Conservation (phyloP, 2,113 vertebrate species). For the Lota lota region DNA sequence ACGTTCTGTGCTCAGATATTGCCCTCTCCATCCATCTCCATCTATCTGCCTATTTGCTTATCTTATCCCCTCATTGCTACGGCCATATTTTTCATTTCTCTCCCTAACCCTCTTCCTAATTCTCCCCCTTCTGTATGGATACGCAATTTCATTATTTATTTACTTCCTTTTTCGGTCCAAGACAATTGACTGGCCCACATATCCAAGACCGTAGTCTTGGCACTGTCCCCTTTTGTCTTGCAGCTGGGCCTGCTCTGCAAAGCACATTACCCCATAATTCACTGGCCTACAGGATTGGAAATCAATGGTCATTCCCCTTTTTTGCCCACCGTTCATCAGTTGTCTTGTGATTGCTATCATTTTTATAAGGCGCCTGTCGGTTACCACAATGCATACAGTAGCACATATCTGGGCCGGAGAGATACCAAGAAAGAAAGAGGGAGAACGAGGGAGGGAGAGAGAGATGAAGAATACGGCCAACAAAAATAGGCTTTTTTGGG, state of each 20-base stretch:
- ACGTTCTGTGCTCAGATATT: background rate
- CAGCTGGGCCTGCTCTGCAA: conserved; percentile 37
- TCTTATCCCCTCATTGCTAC: too few relatives aligned
- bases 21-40: background rate
- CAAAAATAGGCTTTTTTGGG: background rate
- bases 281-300: conserved; percentile 47
- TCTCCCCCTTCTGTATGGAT: conserved; percentile 10
- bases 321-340: conserved; percentile 47
- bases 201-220: conserved; percentile 35
- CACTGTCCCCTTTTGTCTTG: conserved; percentile 52
- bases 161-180: conserved; percentile 6
- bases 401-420: conserved; percentile 37
- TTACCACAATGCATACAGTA: conserved; percentile 49
- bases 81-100: too few relatives aligned
- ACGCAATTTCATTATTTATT: background rate
- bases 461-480: conserved; percentile 13
- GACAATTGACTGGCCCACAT: conserved; percentile 52
- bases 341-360: conserved; percentile 54
- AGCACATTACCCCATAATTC: conserved; percentile 49
- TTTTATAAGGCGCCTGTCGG: conserved; percentile 51
- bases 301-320: conserved; percentile 53
- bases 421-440: conserved; percentile 30
- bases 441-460: conserved; percentile 13
- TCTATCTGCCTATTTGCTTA: background rate
- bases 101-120: conserved; percentile 9